These are phyloP conservation scores for Aptenodytes forsteri DNA, from an alignment of 2,113 vertebrate genomes.

Conservation along the genomic window DNA sequence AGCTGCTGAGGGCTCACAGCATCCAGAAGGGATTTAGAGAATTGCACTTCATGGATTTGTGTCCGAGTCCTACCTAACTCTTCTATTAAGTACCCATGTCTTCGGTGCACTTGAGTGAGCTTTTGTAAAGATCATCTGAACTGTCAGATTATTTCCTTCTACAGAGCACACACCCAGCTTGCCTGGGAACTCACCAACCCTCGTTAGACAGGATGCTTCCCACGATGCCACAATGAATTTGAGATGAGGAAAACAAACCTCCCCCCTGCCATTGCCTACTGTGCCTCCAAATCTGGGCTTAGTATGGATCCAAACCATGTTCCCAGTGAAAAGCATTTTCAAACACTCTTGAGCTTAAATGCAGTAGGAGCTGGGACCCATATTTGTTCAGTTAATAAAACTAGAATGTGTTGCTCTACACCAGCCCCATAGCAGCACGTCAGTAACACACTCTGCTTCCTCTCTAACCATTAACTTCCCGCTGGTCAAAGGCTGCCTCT, in stretches of 20 bases:
- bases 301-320: neutral
- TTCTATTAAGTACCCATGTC: neutral
- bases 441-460: neutral
- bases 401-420: neutral
- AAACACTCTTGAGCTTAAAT: neutral
- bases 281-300: neutral
- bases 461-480: neutral
- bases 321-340: neutral
- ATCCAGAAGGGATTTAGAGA: neutral
- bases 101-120: neutral
- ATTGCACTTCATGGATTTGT: neutral
- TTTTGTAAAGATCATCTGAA: neutral
- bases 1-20: neutral
- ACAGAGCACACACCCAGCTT: neutral
- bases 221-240: neutral
- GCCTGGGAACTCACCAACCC: neutral
- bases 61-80: neutral
- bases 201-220: neutral
- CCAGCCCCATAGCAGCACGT: neutral
- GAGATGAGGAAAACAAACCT: neutral
- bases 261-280: neutral
- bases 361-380: neutral
- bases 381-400: neutral
- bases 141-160: neutral
- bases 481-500: neutral